Percentiles rank a stretch among this genome's conserved stretches.
Evolutionary conservation across 2,888 invertebrate species (phyloP).

Genomic region (Arctia plantaginis): DNA sequence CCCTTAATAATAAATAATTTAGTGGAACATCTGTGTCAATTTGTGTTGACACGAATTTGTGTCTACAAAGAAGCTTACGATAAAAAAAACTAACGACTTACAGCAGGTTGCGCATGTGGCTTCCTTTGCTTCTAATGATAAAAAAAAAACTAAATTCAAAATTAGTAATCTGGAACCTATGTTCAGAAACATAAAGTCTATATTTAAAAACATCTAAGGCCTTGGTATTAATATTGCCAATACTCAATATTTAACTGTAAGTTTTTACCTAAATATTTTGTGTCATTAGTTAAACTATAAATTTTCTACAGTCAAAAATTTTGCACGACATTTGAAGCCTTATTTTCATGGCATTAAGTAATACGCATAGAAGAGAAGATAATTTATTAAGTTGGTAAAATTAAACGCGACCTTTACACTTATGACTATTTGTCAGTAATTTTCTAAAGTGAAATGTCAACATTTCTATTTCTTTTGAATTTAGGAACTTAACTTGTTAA

Average conservation of each 20-base stretch:
- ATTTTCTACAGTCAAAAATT: slow-evolving; percentile 12
- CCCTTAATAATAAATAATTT: slow-evolving; percentile 61
- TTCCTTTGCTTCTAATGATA: slow-evolving; percentile 67
- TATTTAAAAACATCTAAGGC: slow-evolving; percentile 37
- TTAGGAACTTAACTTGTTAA: slow-evolving; percentile 58
- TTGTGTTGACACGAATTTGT: slow-evolving; percentile 77
- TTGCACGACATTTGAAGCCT: slow-evolving; percentile 39
- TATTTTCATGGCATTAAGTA: slow-evolving; percentile 39
- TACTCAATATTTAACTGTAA: slow-evolving; percentile 60
- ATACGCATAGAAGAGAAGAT: slow-evolving; percentile 9
- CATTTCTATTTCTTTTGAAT: slow-evolving; percentile 54
- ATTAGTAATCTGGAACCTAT: slow-evolving; percentile 40
- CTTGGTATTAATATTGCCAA: slow-evolving; percentile 27
- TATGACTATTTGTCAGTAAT: slow-evolving; percentile 66
- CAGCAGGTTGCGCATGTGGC: slow-evolving; percentile 76
- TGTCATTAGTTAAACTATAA: slow-evolving; percentile 65
- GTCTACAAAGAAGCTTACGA: slow-evolving; percentile 63
- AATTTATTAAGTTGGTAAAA: slow-evolving; percentile 37
- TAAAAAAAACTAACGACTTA: slow-evolving; percentile 76
- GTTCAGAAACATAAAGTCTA: slow-evolving; percentile 41
- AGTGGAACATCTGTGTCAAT: slow-evolving; percentile 76
- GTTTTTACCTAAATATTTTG: slow-evolving; percentile 73
- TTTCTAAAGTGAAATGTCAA: slow-evolving; percentile 76
- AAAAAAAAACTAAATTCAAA: slow-evolving; percentile 48
- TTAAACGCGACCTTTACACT: slow-evolving; percentile 66